phyloP scores from a whole-genome alignment of 2,797 vertebrate genomes.

The Anniella stebbinsi region DNA sequence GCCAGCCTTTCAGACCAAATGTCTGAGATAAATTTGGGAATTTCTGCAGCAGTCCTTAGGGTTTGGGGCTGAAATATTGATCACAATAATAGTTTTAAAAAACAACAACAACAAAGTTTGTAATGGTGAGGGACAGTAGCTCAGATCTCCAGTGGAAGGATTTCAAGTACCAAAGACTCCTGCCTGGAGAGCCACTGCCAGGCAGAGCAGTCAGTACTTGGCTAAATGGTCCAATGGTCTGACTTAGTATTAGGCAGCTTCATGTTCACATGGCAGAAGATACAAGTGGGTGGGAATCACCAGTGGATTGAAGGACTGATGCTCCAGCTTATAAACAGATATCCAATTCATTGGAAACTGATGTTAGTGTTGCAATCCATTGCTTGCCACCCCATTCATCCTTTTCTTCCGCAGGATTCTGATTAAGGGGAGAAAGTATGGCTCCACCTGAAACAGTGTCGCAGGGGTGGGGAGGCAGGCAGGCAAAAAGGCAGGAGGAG shows the following conservation, averaged over 20 bases:
- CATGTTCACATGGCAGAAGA: background rate
- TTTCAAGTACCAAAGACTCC: background rate
- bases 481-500: background rate
- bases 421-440: background rate
- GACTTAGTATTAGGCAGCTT: background rate
- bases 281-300: background rate
- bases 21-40: background rate
- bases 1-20: background rate
- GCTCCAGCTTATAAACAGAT: background rate
- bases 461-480: too few relatives aligned
- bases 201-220: background rate
- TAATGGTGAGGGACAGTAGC: background rate
- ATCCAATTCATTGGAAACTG: background rate
- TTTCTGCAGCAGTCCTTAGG: background rate
- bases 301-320: background rate
- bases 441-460: background rate
- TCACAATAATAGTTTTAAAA: background rate
- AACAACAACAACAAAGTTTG: background rate
- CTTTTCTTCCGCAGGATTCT: background rate
- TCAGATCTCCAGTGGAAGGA: background rate
- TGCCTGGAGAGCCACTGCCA: background rate
- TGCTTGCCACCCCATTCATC: background rate
- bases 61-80: background rate
- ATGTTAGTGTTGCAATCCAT: background rate
- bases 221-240: too few relatives aligned